A percentile compares a stretch with the other conserved stretches of the same genome.
Conservation (phyloP, 2,113 vertebrate species). For the Apus apus region DNA sequence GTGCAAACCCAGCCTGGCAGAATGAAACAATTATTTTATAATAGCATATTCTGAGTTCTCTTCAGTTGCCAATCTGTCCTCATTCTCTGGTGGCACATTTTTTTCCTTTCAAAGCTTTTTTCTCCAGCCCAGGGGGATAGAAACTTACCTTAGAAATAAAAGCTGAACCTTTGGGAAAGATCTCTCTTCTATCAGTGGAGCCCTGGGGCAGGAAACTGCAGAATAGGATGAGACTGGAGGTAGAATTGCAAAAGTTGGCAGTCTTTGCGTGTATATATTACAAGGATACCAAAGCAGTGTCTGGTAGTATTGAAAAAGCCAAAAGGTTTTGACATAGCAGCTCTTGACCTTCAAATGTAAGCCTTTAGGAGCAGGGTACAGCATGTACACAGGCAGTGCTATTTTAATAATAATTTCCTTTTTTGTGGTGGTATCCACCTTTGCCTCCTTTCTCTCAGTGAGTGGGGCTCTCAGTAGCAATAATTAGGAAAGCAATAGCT, state of each 20-base stretch:
- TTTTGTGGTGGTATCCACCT: not conserved
- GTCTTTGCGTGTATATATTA: not conserved
- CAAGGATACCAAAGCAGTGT: not conserved
- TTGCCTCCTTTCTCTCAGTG: not conserved
- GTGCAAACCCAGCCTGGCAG: not conserved
- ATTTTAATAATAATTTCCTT: constrained; percentile 3
- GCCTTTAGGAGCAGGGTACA: constrained; percentile 12
- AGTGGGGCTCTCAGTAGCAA: not conserved
- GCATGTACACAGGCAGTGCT: not conserved
- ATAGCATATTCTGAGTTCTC: not conserved
- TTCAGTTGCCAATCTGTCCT: not conserved
- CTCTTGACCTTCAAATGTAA: constrained; percentile 37
- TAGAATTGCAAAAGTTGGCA: constrained; percentile 32
- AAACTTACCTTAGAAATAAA: not conserved
- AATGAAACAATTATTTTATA: not conserved
- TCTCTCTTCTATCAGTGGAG: not conserved
- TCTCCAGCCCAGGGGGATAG: not conserved
- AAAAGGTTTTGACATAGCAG: constrained; percentile 13
- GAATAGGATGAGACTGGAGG: not conserved
- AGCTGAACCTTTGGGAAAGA: not conserved
- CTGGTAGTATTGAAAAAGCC: not conserved
- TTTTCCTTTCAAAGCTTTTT: not conserved
- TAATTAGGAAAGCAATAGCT: not conserved
- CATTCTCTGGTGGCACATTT: not conserved
- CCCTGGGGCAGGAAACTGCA: not conserved